These are phyloP conservation scores for Mus spicilegus DNA, from an alignment of 2,113 vertebrate genomes.

Conservation along the genomic window DNA sequence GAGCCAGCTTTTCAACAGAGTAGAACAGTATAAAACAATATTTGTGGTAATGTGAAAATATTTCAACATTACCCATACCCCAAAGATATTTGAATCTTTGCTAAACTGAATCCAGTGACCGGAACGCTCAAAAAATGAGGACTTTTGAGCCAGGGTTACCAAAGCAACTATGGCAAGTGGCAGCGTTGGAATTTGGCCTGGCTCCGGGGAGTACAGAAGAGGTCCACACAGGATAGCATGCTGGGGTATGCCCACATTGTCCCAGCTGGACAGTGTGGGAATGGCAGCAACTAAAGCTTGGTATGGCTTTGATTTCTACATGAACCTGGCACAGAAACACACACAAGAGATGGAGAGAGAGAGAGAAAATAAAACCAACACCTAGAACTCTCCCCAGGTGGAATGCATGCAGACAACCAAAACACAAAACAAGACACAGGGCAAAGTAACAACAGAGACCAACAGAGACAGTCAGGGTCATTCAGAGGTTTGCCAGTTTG, in stretches of 20 bases:
- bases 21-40: not conserved
- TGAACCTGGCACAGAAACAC: not conserved
- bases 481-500: not conserved
- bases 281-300: not conserved
- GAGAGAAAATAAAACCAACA: not conserved
- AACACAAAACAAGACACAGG: too few species aligned
- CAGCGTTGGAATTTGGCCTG: too few species aligned
- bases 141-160: not conserved
- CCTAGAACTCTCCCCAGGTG: not conserved
- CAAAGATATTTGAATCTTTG: not conserved
- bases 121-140: not conserved
- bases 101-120: not conserved
- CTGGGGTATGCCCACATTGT: not conserved
- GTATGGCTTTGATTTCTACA: not conserved
- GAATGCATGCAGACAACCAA: not conserved
- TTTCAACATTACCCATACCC: not conserved
- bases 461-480: not conserved
- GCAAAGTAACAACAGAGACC: not conserved
- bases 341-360: not conserved
- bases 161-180: not conserved
- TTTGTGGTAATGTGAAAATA: too few species aligned
- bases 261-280: accelerated
- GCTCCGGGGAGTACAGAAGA: not conserved
- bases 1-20: not conserved
- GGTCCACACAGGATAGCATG: not conserved